phyloP scores from a whole-genome alignment of 2,797 vertebrate genomes.

The Aulostomus chinensis region DNA sequence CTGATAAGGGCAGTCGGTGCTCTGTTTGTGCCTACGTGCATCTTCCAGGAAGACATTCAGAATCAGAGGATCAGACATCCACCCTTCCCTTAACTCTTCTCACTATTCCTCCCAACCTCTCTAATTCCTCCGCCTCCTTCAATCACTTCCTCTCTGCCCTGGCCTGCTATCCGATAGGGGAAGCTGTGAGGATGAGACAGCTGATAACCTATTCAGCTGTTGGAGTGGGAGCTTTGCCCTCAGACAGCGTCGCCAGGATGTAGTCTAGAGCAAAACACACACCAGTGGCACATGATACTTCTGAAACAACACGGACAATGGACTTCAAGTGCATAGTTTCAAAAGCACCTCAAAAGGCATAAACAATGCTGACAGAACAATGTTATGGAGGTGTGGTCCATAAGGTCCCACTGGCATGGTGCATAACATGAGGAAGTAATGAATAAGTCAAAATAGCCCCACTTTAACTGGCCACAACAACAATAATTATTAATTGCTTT shows the following conservation, averaged over 20 bases:
- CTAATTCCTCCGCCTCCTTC: constrained; percentile 32
- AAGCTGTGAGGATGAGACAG: constrained; percentile 25
- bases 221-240: constrained; percentile 6
- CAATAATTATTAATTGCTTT: constrained; percentile 64
- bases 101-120: constrained; percentile 10
- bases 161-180: constrained; percentile 51
- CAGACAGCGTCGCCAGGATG: constrained; percentile 12
- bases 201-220: constrained; percentile 29
- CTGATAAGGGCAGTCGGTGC: constrained; percentile 28
- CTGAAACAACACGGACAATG: constrained; percentile 23
- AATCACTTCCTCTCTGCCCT: constrained; percentile 53
- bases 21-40: constrained; percentile 44
- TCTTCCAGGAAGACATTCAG: constrained; percentile 44
- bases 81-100: constrained; percentile 25
- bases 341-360: constrained; percentile 1
- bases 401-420: constrained; percentile 6
- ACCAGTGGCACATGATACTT: constrained; percentile 14
- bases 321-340: background rate
- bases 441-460: constrained; percentile 20
- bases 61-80: constrained; percentile 48
- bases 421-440: constrained; percentile 21
- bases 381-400: constrained; percentile 7
- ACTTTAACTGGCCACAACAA: constrained; percentile 40
- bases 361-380: constrained; percentile 14
- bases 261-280: constrained; percentile 17